These are phyloP conservation scores for Enteromius afrohamiltoni DNA, from an alignment of 2,797 vertebrate species.

Conservation along the genomic window DNA sequence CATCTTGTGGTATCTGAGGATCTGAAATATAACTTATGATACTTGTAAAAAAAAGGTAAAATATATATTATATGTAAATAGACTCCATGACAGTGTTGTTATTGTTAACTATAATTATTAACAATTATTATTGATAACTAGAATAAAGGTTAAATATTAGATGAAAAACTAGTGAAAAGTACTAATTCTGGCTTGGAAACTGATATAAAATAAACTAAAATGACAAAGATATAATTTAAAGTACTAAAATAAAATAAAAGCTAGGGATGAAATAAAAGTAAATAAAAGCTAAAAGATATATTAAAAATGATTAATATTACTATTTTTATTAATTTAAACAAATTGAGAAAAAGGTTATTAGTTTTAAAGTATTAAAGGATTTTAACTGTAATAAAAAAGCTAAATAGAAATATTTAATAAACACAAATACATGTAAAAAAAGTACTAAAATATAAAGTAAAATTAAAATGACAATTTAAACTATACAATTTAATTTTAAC, in stretches of 20 bases:
- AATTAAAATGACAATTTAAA: not conserved
- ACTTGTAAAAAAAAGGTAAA: no score
- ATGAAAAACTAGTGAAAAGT: not conserved
- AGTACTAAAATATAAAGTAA: not conserved
- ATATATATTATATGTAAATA: not conserved
- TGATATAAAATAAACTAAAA: not conserved
- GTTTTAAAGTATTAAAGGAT: not conserved
- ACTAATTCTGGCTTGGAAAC: not conserved
- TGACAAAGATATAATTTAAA: no score
- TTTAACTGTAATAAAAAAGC: not conserved
- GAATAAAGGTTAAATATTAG: not conserved
- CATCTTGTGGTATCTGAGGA: not conserved
- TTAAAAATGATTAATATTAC: not conserved
- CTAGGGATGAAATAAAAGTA: no score
- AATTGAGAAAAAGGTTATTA: not conserved
- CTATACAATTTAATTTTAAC: not conserved
- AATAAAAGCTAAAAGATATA: not conserved
- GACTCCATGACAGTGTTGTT: not conserved
- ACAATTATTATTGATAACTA: not conserved
- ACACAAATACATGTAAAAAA: not conserved
- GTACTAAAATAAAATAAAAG: no score
- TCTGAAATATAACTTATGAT: not conserved
- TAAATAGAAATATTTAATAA: not conserved
- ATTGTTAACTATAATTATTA: not conserved
- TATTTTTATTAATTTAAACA: no score